These are phyloP conservation scores for Kryphioiulus occultus DNA, from an alignment of 2,888 invertebrate genomes.

Conservation along the genomic window DNA sequence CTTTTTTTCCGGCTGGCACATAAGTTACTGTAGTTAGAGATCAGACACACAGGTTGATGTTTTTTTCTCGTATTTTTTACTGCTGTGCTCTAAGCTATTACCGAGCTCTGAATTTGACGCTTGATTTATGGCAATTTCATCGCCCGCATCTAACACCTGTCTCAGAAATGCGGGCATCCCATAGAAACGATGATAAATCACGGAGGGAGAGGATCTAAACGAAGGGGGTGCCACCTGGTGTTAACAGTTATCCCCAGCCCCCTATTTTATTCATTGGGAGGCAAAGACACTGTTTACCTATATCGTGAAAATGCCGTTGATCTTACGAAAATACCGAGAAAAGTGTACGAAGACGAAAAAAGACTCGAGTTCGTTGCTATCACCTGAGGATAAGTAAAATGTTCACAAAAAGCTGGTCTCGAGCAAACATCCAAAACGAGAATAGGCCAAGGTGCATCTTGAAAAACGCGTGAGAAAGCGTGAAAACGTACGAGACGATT, in stretches of 20 bases:
- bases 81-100: not conserved
- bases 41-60: not conserved
- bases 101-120: not conserved
- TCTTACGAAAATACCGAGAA: not conserved
- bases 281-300: not conserved
- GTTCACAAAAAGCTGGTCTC: not conserved
- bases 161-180: not conserved
- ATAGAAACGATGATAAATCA: not conserved
- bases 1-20: not conserved
- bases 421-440: not conserved
- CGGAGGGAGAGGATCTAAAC: not conserved
- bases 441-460: not conserved
- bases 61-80: not conserved
- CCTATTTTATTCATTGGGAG: not conserved
- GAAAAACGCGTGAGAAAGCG: not conserved
- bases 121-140: constrained; percentile 13
- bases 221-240: not conserved
- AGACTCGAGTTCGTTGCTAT: not conserved
- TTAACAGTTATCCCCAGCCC: not conserved
- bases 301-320: not conserved
- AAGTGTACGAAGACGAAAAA: too few species aligned
- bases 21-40: not conserved
- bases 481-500: not conserved
- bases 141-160: not conserved
- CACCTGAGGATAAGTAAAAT: not conserved